Evolutionary conservation across 1,140 invertebrate genomes (phyloP), one percentile per base, ranked within the genome.

Genomic region (Alviniconcha marisindica): DNA sequence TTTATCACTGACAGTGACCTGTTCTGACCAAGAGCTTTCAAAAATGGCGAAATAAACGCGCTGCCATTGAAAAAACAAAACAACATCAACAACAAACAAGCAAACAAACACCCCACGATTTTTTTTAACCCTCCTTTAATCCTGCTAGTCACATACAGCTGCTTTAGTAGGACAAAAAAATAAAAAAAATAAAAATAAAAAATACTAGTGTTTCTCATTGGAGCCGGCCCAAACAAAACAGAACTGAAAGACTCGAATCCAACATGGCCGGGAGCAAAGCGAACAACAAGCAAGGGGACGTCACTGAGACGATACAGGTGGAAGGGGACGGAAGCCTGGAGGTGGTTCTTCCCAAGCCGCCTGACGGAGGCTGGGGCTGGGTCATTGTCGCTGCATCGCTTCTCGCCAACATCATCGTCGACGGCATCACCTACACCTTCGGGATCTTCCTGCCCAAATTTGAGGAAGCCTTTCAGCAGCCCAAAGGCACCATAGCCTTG

Each of bases 361-460:
- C 96, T 0, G 96, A 97, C 87, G 97, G 97, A 40, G 97, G 97
- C 36, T 98, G 83, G 95, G 97, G 90, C 94, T 98, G 80, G 96
- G 96, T 92, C 94, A 95, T 92, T 0, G 97, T 98, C 0, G 91
- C 96, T 4, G 95, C 97, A 0, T 96, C 97, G 0, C 98, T 98
- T 88, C 95, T 98, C 93, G 96, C 97, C 76, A 98, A 98, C 91
- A 94, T 98, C 36, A 98, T 98, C 86, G 97, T 97, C n/a, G 98
- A 99, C 92, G 98, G 98, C 33, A 96, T 99, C 15, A 97, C 97
- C 48, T 98, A 98, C 90, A 97, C 97, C 0, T 99, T 98, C 93
- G 98, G 98, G 0, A 93, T 98, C 0, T 94, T 99, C 18, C 97
- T 97, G 88, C 96, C 97, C 0, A 96, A 98, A 89, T 97, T 99